Conservation (phyloP, 2,113 vertebrate species). For the Prunella fulvescens region DNA sequence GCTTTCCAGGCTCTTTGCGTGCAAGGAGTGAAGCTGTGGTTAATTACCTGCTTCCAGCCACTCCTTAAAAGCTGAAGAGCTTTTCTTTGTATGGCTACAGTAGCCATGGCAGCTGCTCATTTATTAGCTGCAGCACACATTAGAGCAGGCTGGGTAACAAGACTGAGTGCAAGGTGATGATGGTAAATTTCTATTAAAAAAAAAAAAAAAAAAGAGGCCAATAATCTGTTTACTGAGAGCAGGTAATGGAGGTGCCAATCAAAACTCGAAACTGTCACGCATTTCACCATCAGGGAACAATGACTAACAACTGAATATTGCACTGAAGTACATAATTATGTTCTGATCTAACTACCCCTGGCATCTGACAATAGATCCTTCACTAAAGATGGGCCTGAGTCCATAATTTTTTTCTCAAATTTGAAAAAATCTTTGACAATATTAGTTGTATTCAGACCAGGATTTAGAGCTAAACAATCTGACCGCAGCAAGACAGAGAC, state of each 20-base stretch:
- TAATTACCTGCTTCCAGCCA: slow-evolving; percentile 18
- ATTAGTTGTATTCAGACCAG: not conserved
- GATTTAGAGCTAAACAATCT: not conserved
- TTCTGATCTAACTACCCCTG: not conserved
- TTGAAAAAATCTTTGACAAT: not conserved
- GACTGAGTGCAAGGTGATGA: not conserved
- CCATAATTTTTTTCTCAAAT: not conserved
- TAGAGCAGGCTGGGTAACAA: not conserved
- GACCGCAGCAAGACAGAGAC: not conserved
- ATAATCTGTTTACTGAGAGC: not conserved
- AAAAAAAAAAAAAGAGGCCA: not conserved
- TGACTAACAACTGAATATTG: not conserved
- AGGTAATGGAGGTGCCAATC: not conserved
- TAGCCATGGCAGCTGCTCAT: slow-evolving; percentile 34
- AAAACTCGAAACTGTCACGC: not conserved
- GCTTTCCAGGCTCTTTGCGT: not conserved
- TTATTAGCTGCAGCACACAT: not conserved
- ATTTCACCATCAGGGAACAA: not conserved
- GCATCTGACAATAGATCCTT: not conserved
- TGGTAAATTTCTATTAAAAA: not conserved
- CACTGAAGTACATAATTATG: not conserved
- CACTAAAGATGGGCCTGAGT: not conserved
- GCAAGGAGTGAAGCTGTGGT: not conserved
- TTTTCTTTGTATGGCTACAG: not conserved
- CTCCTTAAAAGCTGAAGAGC: slow-evolving; percentile 19